phyloP scores from a whole-genome alignment of 2,113 vertebrate species.

The Clinocottus analis region DNA sequence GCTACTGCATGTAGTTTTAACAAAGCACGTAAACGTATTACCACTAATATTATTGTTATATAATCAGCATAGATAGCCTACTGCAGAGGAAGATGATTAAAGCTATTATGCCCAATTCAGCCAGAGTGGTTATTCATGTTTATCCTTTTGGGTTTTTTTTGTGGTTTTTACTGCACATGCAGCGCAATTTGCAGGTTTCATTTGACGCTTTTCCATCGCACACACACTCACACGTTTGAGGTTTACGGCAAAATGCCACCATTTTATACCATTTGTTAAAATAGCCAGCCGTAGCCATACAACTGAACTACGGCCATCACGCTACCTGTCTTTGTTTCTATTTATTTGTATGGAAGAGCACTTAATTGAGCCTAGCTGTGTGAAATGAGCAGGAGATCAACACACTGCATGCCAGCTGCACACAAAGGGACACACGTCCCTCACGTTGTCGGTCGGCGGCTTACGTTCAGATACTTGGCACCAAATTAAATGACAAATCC shows the following conservation, averaged over 20 bases:
- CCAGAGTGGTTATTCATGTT: conserved; percentile 28
- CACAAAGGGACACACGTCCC: conserved; percentile 46
- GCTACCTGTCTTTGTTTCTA: not conserved
- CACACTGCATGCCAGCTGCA: conserved; percentile 29
- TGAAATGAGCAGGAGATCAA: conserved; percentile 8
- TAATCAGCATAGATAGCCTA: conserved; percentile 78
- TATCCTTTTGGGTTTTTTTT: not conserved
- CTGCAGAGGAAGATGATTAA: conserved; percentile 60
- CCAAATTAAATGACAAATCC: conserved; percentile 17
- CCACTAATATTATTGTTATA: conserved; percentile 62
- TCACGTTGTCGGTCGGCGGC: conserved; percentile 25
- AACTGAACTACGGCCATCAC: not conserved
- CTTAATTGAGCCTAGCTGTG: not conserved
- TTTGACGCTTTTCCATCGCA: not conserved
- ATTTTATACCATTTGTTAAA: conserved; percentile 7
- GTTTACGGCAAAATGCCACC: conserved; percentile 20
- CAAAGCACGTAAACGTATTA: conserved; percentile 69
- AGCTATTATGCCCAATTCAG: conserved; percentile 30
- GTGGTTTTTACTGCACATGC: conserved; percentile 6
- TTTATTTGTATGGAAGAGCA: not conserved
- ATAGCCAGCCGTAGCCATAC: not conserved
- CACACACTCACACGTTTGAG: not conserved
- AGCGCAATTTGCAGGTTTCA: conserved; percentile 10
- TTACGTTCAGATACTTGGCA: not conserved
- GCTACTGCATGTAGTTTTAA: conserved; percentile 79